phyloP scores from a whole-genome alignment of 2,113 vertebrate species.

The Rhea americana region DNA sequence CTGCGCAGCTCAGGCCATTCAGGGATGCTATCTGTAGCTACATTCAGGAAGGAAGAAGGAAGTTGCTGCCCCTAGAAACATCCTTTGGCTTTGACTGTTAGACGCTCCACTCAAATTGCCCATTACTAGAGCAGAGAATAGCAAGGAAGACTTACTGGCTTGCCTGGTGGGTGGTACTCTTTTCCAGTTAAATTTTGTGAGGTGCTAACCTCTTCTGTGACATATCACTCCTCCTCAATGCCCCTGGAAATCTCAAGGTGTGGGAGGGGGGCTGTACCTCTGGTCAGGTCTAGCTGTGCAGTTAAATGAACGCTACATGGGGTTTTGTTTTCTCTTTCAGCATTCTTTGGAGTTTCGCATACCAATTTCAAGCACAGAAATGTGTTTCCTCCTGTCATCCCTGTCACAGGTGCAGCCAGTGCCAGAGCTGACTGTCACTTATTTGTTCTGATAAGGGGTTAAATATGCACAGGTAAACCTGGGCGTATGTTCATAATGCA shows the following conservation, averaged over 20 bases:
- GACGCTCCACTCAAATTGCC: slow-evolving; percentile 9
- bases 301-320: not conserved
- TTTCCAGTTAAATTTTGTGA: not conserved
- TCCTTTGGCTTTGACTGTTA: not conserved
- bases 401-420: not conserved
- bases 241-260: not conserved
- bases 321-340: not conserved
- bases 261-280: not conserved
- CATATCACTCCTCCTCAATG: not conserved
- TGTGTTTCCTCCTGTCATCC: not conserved
- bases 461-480: slow-evolving; percentile 19
- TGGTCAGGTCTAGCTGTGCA: not conserved
- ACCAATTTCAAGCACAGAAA: not conserved
- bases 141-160: not conserved
- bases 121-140: not conserved
- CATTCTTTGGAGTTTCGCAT: not conserved
- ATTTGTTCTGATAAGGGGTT: slow-evolving; percentile 31
- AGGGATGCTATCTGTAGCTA: not conserved
- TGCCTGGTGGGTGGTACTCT: not conserved
- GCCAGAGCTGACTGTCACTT: slow-evolving; percentile 39
- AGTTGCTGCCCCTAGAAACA: slow-evolving; percentile 28
- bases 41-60: slow-evolving; percentile 17
- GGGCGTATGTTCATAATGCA: slow-evolving; percentile 25
- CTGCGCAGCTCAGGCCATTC: not conserved
- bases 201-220: not conserved